Percentiles rank a stretch among this genome's conserved stretches.
Conservation (phyloP, 2,888 invertebrate genomes). For the Gisinianus flammeolus region DNA sequence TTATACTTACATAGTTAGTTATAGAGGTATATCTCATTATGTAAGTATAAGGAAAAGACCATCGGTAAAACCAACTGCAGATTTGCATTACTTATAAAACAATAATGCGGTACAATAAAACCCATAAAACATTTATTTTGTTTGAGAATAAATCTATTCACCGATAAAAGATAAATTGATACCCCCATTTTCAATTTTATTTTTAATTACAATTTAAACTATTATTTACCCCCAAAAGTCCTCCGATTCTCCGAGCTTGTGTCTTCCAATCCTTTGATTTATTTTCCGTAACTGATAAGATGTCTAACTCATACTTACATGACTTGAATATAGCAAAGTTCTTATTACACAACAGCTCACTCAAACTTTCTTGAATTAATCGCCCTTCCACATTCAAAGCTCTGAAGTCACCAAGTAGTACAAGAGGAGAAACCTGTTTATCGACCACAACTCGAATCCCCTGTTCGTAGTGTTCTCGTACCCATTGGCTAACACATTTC, state of each 20-base stretch:
- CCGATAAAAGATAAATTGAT: too few relatives aligned
- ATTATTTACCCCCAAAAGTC: constrained; percentile 2
- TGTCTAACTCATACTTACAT: not conserved
- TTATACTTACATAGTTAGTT: too few relatives aligned
- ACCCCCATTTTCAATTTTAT: too few relatives aligned
- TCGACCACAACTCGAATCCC: not conserved
- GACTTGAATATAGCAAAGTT: not conserved
- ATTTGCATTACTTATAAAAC: too few relatives aligned
- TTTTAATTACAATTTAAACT: too few relatives aligned
- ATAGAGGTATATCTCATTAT: too few relatives aligned
- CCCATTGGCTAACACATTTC: not conserved
- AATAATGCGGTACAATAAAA: too few relatives aligned
- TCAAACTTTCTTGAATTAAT: not conserved
- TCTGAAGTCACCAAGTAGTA: constrained; percentile 15
- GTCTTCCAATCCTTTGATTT: not conserved
- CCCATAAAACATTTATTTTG: too few relatives aligned
- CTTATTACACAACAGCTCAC: not conserved
- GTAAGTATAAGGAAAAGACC: too few relatives aligned
- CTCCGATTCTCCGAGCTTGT: not conserved
- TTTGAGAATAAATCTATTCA: too few relatives aligned
- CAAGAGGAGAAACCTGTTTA: not conserved
- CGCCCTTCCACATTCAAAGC: not conserved
- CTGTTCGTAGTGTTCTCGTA: not conserved
- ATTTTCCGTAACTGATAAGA: not conserved
- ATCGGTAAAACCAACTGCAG: too few relatives aligned